phyloP scores from a whole-genome alignment of 2,797 vertebrate genomes.

The Betta splendens region DNA sequence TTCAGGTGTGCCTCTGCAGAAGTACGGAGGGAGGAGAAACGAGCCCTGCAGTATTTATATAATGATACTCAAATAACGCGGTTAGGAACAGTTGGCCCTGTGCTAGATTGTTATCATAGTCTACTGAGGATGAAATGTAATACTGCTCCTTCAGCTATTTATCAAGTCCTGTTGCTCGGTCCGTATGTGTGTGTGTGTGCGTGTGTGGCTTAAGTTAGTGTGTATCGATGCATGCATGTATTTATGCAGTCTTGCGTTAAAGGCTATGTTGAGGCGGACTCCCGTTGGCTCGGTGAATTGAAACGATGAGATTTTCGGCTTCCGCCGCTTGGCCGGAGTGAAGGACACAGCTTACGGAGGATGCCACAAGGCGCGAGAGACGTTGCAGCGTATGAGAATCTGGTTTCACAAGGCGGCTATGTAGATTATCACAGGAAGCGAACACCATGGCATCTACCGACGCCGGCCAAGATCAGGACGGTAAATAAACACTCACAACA shows the following conservation, averaged over 20 bases:
- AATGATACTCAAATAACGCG: conserved; percentile 49
- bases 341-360: conserved; percentile 46
- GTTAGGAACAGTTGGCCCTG: conserved; percentile 66
- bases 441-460: conserved; percentile 66
- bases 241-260: neutral
- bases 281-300: conserved; percentile 2
- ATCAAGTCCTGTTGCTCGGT: conserved; percentile 48
- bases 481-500: conserved; percentile 72
- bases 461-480: conserved; percentile 65
- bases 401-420: conserved; percentile 65
- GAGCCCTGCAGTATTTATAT: conserved; percentile 58
- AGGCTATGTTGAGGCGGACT: neutral
- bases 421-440: conserved; percentile 79
- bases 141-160: conserved; percentile 57
- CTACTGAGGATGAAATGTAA: conserved; percentile 68
- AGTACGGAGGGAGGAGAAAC: conserved; percentile 41
- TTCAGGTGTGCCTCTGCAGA: conserved; percentile 64
- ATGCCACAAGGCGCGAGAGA: conserved; percentile 48
- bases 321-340: conserved; percentile 16
- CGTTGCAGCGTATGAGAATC: conserved; percentile 54
- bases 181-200: neutral
- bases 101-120: conserved; percentile 69
- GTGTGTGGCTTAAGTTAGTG: neutral
- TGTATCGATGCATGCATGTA: neutral
- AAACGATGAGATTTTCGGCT: conserved; percentile 7